Percentiles rank a stretch among this genome's conserved stretches.
phyloP scores from a whole-genome alignment of 2,888 invertebrate species.

The Ormyrus rosae region DNA sequence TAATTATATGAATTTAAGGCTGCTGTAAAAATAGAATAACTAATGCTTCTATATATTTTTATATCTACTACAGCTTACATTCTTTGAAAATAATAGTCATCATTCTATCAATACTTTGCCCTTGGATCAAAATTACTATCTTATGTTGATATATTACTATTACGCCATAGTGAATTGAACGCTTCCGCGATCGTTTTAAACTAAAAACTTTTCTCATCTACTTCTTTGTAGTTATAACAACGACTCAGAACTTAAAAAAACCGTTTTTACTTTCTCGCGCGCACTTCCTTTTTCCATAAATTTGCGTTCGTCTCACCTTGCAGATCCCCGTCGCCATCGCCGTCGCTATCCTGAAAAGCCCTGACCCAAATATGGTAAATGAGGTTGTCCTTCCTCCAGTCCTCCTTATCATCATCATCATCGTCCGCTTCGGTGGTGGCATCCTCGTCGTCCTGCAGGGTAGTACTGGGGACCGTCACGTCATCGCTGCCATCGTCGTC shows the following conservation, averaged over 20 bases:
- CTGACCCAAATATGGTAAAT: constrained; percentile 68
- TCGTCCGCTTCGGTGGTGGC: not conserved
- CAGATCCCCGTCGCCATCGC: constrained; percentile 67
- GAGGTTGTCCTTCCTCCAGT: constrained; percentile 67
- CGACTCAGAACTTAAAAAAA: no score
- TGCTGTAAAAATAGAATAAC: no score
- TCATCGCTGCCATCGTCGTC: not conserved
- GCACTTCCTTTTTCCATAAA: no score
- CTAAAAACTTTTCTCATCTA: no score
- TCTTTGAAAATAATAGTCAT: not conserved
- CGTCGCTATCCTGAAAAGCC: constrained; percentile 68
- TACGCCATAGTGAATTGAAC: no score
- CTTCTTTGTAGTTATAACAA: no score
- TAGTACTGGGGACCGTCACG: no score
- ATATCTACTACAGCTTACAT: not conserved
- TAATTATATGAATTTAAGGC: no score
- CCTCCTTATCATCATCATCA: constrained; percentile 28
- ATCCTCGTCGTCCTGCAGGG: not conserved
- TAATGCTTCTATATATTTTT: no score
- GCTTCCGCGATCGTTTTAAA: no score
- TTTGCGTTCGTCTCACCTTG: constrained; percentile 59
- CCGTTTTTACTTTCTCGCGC: no score
- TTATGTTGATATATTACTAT: not conserved
- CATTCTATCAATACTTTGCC: no score
- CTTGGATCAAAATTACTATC: not conserved